These are phyloP conservation scores for Tragelaphus buxtoni DNA, from an alignment of 2,113 vertebrate genomes.

Conservation along the genomic window DNA sequence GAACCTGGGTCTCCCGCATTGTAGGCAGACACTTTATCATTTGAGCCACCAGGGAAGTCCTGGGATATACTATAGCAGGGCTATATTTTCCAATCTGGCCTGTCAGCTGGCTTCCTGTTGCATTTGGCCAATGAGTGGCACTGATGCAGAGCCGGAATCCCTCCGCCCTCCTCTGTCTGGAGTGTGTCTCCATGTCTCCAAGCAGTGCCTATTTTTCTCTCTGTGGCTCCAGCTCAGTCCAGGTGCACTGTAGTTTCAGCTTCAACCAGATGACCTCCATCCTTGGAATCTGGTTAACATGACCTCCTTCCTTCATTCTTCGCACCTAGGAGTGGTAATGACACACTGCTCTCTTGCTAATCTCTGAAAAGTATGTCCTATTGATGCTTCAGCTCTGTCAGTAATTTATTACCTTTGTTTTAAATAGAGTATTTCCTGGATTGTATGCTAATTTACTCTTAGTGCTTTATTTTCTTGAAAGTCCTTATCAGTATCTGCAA, in stretches of 20 bases:
- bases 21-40: not conserved
- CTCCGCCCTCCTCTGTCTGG: not conserved
- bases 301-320: not conserved
- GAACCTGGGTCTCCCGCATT: fast-evolving
- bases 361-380: not conserved
- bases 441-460: not conserved
- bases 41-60: not conserved
- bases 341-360: not conserved
- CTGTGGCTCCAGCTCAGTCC: not conserved
- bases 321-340: not conserved
- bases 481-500: not conserved
- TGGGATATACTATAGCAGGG: not conserved
- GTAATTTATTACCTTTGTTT: not conserved
- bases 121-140: not conserved
- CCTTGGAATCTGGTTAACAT: not conserved
- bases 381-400: not conserved
- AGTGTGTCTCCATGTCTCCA: not conserved
- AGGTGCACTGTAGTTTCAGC: not conserved
- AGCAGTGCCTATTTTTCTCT: not conserved
- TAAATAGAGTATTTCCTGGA: not conserved
- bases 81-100: not conserved
- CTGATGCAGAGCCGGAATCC: not conserved
- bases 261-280: not conserved
- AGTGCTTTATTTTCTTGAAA: not conserved
- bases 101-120: not conserved